phyloP scores from a whole-genome alignment of 2,888 invertebrate species.

The Anagyrus pseudococci region DNA sequence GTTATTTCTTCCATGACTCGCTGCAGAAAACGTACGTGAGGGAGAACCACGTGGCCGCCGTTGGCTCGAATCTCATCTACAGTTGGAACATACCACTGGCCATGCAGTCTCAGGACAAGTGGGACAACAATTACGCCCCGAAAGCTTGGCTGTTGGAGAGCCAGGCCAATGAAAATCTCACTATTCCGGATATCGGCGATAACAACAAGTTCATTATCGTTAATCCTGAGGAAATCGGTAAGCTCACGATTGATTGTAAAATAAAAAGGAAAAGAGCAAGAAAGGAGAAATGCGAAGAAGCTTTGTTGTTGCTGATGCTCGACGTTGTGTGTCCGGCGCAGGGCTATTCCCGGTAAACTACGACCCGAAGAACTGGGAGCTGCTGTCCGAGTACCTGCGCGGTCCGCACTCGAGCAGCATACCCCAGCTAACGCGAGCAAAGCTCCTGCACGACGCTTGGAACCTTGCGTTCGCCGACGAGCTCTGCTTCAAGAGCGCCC shows the following conservation, averaged over 20 bases:
- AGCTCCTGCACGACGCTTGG: constrained; percentile 80
- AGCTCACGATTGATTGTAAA: constrained; percentile 36
- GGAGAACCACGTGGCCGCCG: constrained; percentile 58
- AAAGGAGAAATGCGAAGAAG: not conserved
- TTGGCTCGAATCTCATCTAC: constrained; percentile 55
- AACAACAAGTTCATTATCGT: constrained; percentile 75
- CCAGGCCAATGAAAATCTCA: constrained; percentile 63
- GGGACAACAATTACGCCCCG: constrained; percentile 70
- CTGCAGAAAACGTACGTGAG: constrained; percentile 73
- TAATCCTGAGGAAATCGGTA: constrained; percentile 85
- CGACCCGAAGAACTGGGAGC: constrained; percentile 78
- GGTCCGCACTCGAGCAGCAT: constrained; percentile 61
- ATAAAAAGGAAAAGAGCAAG: not conserved
- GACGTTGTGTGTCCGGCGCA: constrained; percentile 54
- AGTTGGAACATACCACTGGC: constrained; percentile 80
- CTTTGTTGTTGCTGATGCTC: no score
- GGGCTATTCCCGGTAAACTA: constrained; percentile 86
- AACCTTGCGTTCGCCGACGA: constrained; percentile 81
- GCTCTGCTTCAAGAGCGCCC: constrained; percentile 75
- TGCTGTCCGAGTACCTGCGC: constrained; percentile 71
- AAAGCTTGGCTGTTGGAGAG: constrained; percentile 69
- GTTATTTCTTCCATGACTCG: not conserved
- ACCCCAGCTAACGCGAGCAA: constrained; percentile 77
- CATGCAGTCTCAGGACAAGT: constrained; percentile 66
- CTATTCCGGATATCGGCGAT: constrained; percentile 65